phyloP scores from a whole-genome alignment of 2,888 invertebrate genomes.

The Sepiola atlantica region DNA sequence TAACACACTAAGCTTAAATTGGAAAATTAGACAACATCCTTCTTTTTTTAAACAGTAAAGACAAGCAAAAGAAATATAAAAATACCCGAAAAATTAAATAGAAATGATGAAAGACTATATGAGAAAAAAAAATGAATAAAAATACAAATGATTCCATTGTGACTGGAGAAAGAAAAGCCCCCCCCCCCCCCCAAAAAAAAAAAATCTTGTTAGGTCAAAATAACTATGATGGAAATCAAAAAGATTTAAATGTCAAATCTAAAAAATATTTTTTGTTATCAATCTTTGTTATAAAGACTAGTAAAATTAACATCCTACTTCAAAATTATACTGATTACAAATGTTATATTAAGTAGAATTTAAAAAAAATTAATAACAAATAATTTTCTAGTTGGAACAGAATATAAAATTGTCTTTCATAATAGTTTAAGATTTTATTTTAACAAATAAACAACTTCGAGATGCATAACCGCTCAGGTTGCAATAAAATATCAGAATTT shows the following conservation, averaged over 20 bases:
- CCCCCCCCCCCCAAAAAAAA: background rate
- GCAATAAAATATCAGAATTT: background rate
- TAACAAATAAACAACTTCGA: background rate
- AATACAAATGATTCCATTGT: slow-evolving; percentile 6
- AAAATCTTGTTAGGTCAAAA: background rate
- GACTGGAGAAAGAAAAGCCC: background rate
- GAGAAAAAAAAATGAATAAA: background rate
- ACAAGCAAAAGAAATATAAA: background rate
- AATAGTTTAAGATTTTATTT: background rate
- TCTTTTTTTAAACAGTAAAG: background rate
- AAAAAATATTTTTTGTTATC: background rate
- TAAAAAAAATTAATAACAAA: background rate
- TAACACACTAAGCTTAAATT: background rate
- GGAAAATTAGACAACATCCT: slow-evolving; percentile 32
- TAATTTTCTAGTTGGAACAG: background rate
- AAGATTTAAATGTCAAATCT: background rate
- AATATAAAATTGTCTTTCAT: background rate
- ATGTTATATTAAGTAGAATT: background rate
- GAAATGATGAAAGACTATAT: background rate
- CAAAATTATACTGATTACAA: background rate
- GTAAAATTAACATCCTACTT: background rate
- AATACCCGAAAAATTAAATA: background rate
- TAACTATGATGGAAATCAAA: background rate
- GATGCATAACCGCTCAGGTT: background rate
- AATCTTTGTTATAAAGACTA: background rate